These are phyloP conservation scores for Myathropa florea DNA, from an alignment of 2,888 invertebrate species.

Conservation along the genomic window DNA sequence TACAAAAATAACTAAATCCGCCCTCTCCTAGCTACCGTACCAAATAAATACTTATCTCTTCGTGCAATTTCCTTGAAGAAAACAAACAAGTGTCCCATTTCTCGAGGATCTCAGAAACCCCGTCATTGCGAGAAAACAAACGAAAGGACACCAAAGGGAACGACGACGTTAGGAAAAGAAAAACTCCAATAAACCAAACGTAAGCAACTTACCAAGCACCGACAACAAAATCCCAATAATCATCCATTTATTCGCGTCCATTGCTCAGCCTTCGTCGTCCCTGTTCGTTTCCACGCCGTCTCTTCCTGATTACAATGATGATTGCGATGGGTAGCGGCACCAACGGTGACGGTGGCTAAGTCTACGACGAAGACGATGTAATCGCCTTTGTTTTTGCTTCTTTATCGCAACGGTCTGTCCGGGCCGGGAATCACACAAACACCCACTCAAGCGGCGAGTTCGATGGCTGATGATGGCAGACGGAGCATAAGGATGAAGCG, in stretches of 20 bases:
- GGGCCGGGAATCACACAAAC: conserved; percentile 20
- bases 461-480: background rate
- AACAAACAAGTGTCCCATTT: conserved; percentile 69
- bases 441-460: conserved; percentile 34
- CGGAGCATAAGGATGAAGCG: conserved; percentile 57
- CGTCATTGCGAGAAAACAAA: conserved; percentile 12
- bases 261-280: conserved; percentile 61
- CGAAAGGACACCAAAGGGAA: conserved; percentile 13
- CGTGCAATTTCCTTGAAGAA: conserved; percentile 31
- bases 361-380: conserved; percentile 44
- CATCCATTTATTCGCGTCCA: conserved; percentile 70
- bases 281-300: conserved; percentile 2
- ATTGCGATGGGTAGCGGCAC: conserved; percentile 17
- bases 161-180: conserved; percentile 9
- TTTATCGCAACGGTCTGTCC: conserved; percentile 23
- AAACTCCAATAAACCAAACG: conserved; percentile 58
- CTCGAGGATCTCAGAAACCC: background rate
- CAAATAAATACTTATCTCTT: conserved; percentile 57
- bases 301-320: conserved; percentile 12
- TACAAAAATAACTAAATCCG: conserved; percentile 17
- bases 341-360: conserved; percentile 27
- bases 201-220: conserved; percentile 70
- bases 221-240: conserved; percentile 71
- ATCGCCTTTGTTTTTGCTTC: conserved; percentile 39
- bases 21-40: conserved; percentile 21